A percentile compares a stretch with the other conserved stretches of the same genome.
Evolutionary conservation across 1,140 invertebrate genomes (phyloP).

Genomic region (Dolichoris vasculosae): DNA sequence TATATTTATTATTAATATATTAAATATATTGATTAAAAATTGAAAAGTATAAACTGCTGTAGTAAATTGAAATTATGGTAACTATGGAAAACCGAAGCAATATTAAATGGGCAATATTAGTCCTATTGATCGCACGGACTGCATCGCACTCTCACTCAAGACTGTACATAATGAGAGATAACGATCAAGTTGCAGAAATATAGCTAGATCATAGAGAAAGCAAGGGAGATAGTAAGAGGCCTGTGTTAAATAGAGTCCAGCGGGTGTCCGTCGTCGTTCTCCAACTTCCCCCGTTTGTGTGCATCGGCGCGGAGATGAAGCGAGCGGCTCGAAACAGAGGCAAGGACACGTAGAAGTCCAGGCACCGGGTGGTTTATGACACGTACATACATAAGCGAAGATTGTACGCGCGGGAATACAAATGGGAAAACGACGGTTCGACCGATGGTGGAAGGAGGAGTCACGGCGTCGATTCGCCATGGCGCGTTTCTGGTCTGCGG

Average conservation of each 20-base stretch:
- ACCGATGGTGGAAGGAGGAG: not conserved
- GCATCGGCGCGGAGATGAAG: slow-evolving; percentile 48
- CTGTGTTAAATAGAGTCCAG: slow-evolving; percentile 29
- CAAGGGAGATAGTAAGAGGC: not conserved
- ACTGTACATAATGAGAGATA: slow-evolving; percentile 34
- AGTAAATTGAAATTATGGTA: not conserved
- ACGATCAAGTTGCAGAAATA: not conserved
- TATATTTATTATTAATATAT: no score
- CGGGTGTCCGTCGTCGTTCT: slow-evolving; percentile 6
- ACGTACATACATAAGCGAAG: slow-evolving; percentile 53
- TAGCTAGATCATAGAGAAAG: not conserved
- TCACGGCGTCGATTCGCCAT: slow-evolving; percentile 58
- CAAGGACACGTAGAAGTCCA: not conserved
- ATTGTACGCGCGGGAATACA: slow-evolving; percentile 58
- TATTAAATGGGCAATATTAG: not conserved
- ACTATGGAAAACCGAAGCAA: not conserved
- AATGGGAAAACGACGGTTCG: slow-evolving; percentile 57
- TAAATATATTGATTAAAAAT: not conserved
- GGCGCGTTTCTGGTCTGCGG: slow-evolving; percentile 62
- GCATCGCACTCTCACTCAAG: not conserved
- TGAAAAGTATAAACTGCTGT: not conserved
- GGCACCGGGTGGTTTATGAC: slow-evolving; percentile 60
- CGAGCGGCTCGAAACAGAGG: not conserved
- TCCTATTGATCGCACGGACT: not conserved
- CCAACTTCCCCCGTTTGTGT: not conserved